Percentiles rank a stretch among this genome's conserved stretches.
Conservation (phyloP, 2,113 vertebrate species). For the Leucoraja erinaceus region DNA sequence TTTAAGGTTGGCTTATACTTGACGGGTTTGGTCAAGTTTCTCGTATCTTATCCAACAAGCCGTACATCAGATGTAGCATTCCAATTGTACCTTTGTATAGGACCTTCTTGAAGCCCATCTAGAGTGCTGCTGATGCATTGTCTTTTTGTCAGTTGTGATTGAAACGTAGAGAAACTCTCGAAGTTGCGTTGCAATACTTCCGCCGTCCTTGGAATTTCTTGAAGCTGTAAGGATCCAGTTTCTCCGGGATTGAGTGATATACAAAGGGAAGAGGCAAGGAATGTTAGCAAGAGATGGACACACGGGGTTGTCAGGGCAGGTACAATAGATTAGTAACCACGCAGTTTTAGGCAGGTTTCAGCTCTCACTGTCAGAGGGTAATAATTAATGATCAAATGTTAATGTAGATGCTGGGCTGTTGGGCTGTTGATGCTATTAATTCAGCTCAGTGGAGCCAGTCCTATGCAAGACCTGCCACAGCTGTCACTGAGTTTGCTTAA, state of each 20-base stretch:
- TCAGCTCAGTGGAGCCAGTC: constrained; percentile 83
- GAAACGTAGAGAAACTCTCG: background rate
- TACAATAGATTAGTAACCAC: constrained; percentile 62
- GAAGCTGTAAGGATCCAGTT: background rate
- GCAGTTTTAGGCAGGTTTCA: constrained; percentile 62
- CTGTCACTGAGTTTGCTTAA: constrained; percentile 83
- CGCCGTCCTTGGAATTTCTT: background rate
- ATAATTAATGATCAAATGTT: constrained; percentile 84
- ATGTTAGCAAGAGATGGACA: constrained; percentile 26
- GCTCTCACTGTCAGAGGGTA: constrained; percentile 68
- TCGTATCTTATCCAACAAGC: background rate
- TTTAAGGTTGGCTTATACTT: background rate
- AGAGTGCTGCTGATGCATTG: background rate
- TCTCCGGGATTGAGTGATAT: background rate
- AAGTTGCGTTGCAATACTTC: background rate
- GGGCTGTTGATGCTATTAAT: constrained; percentile 84
- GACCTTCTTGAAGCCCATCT: background rate
- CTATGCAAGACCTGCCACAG: constrained; percentile 77
- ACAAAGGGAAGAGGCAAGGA: background rate
- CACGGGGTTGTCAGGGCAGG: constrained; percentile 51
- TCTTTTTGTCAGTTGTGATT: background rate
- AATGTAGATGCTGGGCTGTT: constrained; percentile 63
- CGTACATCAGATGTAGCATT: background rate
- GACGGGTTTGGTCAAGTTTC: background rate
- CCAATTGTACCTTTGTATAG: background rate